Conservation (phyloP, 1,140 invertebrate species). For the Aphis gossypii region DNA sequence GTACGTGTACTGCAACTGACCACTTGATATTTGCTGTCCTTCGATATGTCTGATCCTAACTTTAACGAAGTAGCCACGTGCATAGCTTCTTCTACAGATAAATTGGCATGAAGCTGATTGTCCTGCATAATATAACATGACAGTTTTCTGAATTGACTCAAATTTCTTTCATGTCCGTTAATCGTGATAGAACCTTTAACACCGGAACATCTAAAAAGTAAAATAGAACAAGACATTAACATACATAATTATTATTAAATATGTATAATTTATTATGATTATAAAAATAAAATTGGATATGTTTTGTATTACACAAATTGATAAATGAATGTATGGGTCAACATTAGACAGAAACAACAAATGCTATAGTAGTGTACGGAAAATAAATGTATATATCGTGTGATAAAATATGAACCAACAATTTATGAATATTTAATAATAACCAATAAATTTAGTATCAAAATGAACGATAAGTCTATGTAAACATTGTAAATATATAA, state of each 20-base stretch:
- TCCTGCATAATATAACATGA: slow-evolving; percentile 99
- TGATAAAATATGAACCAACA: background rate
- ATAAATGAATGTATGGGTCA: background rate
- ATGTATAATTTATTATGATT: background rate
- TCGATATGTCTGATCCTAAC: slow-evolving; percentile 75
- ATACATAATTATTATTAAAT: background rate
- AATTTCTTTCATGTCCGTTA: slow-evolving; percentile 85
- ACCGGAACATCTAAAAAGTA: slow-evolving; percentile 72
- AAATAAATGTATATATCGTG: background rate
- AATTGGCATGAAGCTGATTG: slow-evolving; percentile 91
- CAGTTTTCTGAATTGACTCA: slow-evolving; percentile 89
- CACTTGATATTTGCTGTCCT: slow-evolving; percentile 80
- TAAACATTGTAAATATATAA: background rate
- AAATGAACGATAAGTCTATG: background rate
- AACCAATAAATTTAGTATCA: background rate
- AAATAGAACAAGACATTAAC: slow-evolving; percentile 58
- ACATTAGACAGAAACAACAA: background rate
- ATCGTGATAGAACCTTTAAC: slow-evolving; percentile 82
- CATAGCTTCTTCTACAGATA: slow-evolving; percentile 94
- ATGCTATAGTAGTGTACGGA: background rate
- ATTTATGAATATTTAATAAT: background rate
- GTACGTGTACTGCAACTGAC: slow-evolving; percentile 68
- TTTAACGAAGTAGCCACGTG: slow-evolving; percentile 90
- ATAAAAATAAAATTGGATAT: background rate
- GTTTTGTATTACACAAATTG: background rate